Evolutionary conservation across 2,113 vertebrate species (phyloP), one percentile per base, ranked within the genome.

Genomic region (Leptobrachium leishanense): DNA sequence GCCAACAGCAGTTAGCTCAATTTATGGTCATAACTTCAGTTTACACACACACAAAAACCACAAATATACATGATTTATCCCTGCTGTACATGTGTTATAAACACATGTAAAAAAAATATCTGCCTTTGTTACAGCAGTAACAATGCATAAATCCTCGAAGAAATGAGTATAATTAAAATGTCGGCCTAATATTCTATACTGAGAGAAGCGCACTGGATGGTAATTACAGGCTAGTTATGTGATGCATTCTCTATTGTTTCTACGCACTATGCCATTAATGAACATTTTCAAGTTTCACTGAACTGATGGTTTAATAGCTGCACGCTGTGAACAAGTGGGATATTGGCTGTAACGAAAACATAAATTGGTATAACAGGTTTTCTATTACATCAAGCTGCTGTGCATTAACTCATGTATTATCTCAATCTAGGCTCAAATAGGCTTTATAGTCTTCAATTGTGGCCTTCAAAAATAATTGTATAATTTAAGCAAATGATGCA

Each of bases 261-360:
- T 83, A 85, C 85, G 87, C 1, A 0, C 69, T 40, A 82, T 83
- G 77, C 78, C 82, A 85, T 83, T 89, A 89, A 90, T 87, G 83
- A 89, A 83, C 83, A 85, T 87, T 82, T 85, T 84, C 84, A 83
- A 83, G 82, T 87, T 88, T 85, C 31, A 0, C 75, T 85, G 78
- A 87, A 78, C 81, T 71, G 69, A 80, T 73, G 82, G 75, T 79
- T 86, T 90, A 88, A 89, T 84, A 84, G 76, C 72, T 81, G 72
- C 87, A 85, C 55, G 83, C 85, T 89, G 85, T 82, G 86, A 84
- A 81, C 82, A 85, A 84, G 6, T 68, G 44, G 75, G 80, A 74
- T 84, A 79, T 83, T 85, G 81, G 70, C 85, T 79, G 82, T 71
- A 65, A 81, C 76, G n/a, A 69, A 69, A 69, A 69, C 43, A 69